Conservation (phyloP, 2,888 invertebrate genomes). For the Gasteruption jaculator region DNA sequence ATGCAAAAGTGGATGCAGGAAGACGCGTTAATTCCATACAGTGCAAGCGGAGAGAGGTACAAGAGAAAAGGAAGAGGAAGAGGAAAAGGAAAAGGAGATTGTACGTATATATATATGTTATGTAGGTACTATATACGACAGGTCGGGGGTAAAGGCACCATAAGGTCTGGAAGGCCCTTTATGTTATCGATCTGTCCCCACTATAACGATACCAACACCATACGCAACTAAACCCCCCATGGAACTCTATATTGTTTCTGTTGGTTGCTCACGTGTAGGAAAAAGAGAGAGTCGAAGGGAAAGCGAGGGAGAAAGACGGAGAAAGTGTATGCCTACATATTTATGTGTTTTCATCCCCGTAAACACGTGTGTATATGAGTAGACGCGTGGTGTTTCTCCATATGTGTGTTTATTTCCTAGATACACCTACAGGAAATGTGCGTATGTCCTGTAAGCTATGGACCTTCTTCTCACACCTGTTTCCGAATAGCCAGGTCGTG, state of each 20-base stretch:
- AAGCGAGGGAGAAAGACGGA: no score
- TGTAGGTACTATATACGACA: no score
- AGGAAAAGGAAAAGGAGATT: conserved; percentile 17
- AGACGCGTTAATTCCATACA: conserved; percentile 29
- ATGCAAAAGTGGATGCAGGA: conserved; percentile 21
- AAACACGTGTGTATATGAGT: conserved; percentile 3
- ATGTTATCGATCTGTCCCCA: conserved; percentile 44
- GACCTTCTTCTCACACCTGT: conserved; percentile 34
- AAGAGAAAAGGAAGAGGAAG: conserved; percentile 14
- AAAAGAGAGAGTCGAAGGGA: no score
- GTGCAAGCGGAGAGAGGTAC: conserved; percentile 13
- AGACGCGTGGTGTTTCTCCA: conserved; percentile 8
- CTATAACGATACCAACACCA: conserved; percentile 27
- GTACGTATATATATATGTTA: no score
- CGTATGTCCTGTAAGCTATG: conserved; percentile 16
- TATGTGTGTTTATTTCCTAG: conserved; percentile 12
- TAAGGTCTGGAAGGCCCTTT: conserved; percentile 44
- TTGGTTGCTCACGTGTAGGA: conserved; percentile 23
- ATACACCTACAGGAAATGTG: no score
- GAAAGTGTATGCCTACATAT: conserved; percentile 11
- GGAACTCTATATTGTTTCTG: conserved; percentile 34
- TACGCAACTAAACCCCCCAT: conserved; percentile 28
- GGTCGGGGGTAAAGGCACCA: conserved; percentile 39
- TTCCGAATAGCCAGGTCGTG: conserved; percentile 26
- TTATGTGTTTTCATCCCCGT: conserved; percentile 4